Conservation (phyloP, 2,888 invertebrate species). For the Crioceris asparagi region DNA sequence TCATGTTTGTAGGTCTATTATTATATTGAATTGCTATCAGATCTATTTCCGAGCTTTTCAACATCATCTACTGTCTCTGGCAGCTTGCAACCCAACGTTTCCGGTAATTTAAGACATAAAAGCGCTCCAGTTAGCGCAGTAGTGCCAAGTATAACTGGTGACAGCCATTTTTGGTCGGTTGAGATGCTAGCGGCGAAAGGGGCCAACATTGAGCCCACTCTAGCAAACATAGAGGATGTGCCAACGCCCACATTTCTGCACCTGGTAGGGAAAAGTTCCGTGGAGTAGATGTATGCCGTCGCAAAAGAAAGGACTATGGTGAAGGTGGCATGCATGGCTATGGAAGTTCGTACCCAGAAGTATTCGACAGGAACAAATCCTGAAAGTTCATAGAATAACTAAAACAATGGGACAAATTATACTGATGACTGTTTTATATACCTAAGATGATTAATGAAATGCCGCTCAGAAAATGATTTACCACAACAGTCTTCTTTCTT, state of each 20-base stretch:
- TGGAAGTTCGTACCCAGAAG: background rate
- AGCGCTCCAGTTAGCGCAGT: conserved; percentile 56
- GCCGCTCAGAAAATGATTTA: too few species aligned
- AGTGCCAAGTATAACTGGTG: conserved; percentile 57
- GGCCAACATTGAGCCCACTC: conserved; percentile 75
- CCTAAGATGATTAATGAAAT: too few species aligned
- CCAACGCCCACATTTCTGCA: conserved; percentile 80
- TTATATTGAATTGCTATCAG: too few species aligned
- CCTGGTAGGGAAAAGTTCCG: conserved; percentile 73
- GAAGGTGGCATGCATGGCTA: background rate
- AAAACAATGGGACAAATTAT: too few species aligned
- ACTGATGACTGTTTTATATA: too few species aligned
- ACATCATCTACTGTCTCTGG: conserved; percentile 75
- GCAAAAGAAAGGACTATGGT: background rate
- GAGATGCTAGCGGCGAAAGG: conserved; percentile 55
- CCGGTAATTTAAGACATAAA: conserved; percentile 59
- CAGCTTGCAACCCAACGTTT: conserved; percentile 62
- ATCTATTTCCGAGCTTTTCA: conserved; percentile 39
- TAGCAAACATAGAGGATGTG: conserved; percentile 70
- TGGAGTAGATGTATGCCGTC: background rate
- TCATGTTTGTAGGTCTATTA: too few species aligned
- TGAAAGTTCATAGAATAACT: background rate
- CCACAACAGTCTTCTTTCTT: conserved; percentile 53
- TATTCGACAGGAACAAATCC: background rate
- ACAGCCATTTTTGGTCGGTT: conserved; percentile 42